Conservation (phyloP, 2,113 vertebrate genomes). For the Sorex fumeus region DNA sequence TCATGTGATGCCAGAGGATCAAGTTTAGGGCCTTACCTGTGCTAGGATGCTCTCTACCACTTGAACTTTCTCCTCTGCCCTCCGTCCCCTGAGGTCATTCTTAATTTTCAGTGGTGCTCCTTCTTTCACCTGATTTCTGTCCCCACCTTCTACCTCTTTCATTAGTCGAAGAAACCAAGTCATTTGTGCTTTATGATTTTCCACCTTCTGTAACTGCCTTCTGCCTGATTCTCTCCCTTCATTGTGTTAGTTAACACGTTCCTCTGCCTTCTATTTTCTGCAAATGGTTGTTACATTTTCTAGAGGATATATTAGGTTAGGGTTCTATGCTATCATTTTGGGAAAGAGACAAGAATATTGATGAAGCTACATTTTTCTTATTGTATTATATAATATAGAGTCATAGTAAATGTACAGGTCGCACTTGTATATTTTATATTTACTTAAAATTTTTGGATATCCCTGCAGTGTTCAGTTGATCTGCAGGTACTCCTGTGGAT, state of each 20-base stretch:
- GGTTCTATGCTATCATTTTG: neutral
- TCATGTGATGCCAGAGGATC: too few relatives aligned
- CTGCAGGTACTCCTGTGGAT: too few relatives aligned
- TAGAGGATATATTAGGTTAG: neutral
- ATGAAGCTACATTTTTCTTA: neutral
- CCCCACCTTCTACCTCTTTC: neutral
- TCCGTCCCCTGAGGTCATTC: slow-evolving; percentile 41
- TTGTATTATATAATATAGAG: neutral
- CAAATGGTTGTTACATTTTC: slow-evolving; percentile 1
- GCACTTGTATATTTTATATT: neutral
- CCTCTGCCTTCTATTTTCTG: slow-evolving; percentile 2
- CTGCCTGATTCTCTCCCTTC: neutral
- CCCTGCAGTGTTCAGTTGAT: too few relatives aligned
- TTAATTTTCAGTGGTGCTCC: neutral
- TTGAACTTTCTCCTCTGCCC: too few relatives aligned
- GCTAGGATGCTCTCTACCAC: too few relatives aligned
- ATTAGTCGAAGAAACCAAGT: slow-evolving; percentile 41
- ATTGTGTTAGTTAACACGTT: slow-evolving; percentile 24
- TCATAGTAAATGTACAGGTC: neutral
- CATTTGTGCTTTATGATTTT: slow-evolving; percentile 38
- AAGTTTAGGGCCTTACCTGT: too few relatives aligned
- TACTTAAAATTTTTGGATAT: too few relatives aligned
- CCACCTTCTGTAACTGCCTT: neutral
- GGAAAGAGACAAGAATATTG: neutral
- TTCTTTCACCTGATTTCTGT: neutral